phyloP scores from a whole-genome alignment of 2,113 vertebrate genomes.

The Sclerurus mexicanus region DNA sequence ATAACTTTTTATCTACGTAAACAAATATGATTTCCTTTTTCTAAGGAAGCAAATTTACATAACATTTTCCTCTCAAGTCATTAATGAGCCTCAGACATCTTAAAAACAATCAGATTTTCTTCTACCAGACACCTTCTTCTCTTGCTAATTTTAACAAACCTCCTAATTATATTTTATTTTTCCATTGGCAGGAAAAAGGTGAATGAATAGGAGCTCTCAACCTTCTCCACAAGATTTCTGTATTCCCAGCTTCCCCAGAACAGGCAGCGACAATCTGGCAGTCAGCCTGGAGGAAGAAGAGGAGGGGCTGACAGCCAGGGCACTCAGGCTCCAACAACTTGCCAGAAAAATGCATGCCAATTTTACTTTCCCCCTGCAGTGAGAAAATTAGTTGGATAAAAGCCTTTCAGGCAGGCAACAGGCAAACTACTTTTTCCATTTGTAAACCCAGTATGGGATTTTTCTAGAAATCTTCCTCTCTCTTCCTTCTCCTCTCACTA shows the following conservation, averaged over 20 bases:
- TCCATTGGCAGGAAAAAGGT: not conserved
- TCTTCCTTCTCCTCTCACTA: not conserved
- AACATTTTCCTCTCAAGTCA: not conserved
- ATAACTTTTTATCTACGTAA: not conserved
- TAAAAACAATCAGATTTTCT: not conserved
- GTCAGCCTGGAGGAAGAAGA: not conserved
- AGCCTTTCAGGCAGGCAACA: conserved; percentile 13
- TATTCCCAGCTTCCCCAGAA: not conserved
- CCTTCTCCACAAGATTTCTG: not conserved
- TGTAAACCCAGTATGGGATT: not conserved
- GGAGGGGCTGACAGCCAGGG: not conserved
- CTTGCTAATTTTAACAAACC: not conserved
- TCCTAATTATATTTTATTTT: not conserved
- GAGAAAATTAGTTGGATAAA: conserved; percentile 48
- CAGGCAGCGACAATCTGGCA: not conserved
- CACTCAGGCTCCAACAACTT: not conserved
- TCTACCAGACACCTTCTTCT: not conserved
- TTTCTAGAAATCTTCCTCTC: not conserved
- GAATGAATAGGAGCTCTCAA: not conserved
- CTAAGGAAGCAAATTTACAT: not conserved
- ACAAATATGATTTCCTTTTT: not conserved
- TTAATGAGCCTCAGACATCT: not conserved
- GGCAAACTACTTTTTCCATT: not conserved
- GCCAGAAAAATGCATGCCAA: not conserved
- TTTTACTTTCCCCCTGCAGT: conserved; percentile 14